Conservation (phyloP, 2,797 vertebrate genomes). For the Prunella strophiata region DNA sequence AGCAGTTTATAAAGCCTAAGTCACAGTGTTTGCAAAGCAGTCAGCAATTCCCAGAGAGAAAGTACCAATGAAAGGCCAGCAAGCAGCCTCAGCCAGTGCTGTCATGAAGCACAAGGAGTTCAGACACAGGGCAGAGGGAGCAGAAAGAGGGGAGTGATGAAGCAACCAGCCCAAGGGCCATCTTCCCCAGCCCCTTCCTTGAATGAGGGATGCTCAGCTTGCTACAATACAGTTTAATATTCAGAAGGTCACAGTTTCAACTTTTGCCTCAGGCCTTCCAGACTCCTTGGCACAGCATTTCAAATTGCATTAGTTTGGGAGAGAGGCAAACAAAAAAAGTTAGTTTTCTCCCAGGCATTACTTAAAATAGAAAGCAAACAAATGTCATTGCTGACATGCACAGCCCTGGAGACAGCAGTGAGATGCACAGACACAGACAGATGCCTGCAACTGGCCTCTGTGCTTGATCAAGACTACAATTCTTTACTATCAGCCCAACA, state of each 20-base stretch:
- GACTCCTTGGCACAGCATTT: not conserved
- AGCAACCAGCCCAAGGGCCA: not conserved
- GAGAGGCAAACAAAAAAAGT: slow-evolving; percentile 7
- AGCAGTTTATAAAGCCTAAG: not conserved
- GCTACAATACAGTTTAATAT: not conserved
- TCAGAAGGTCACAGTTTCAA: not conserved
- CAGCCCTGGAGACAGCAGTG: not conserved
- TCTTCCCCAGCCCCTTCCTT: not conserved
- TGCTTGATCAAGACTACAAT: not conserved
- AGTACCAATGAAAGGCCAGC: not conserved
- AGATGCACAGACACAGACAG: not conserved
- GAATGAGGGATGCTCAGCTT: not conserved
- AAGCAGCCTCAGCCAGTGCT: not conserved
- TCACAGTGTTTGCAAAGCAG: not conserved
- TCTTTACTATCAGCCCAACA: not conserved
- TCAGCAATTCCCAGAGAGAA: not conserved
- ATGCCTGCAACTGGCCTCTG: not conserved
- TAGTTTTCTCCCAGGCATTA: not conserved
- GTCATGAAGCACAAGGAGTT: not conserved
- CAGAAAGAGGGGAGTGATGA: not conserved
- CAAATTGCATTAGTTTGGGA: not conserved
- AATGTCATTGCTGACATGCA: not conserved
- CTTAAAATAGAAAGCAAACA: slow-evolving; percentile 48
- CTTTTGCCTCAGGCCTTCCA: slow-evolving; percentile 4
- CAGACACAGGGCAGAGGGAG: not conserved